These are phyloP conservation scores for Fulmarus glacialis DNA, from an alignment of 2,113 vertebrate genomes.

Conservation along the genomic window DNA sequence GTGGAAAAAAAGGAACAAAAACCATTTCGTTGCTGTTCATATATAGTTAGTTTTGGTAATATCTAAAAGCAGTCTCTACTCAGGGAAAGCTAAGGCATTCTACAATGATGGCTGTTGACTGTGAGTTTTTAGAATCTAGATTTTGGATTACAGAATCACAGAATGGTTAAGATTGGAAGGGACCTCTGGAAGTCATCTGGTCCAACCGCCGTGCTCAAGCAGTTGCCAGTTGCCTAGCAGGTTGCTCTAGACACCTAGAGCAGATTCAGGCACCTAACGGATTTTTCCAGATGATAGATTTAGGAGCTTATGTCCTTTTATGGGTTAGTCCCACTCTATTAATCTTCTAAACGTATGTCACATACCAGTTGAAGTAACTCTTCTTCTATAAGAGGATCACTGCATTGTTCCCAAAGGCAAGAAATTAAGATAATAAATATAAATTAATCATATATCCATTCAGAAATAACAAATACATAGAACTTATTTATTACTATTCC, in stretches of 20 bases:
- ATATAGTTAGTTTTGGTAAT: neutral
- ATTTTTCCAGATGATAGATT: neutral
- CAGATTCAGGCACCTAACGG: neutral
- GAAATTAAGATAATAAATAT: neutral
- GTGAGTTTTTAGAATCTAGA: neutral
- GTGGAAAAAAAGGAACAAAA: neutral
- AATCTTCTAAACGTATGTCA: neutral
- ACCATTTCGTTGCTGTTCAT: neutral
- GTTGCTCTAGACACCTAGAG: neutral
- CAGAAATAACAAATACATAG: neutral
- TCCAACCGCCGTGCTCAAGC: neutral
- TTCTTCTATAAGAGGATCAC: neutral
- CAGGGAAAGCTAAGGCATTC: neutral
- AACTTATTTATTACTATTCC: neutral
- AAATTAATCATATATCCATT: neutral
- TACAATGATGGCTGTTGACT: neutral
- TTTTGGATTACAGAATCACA: neutral
- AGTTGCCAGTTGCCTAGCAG: neutral
- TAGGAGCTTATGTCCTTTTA: neutral
- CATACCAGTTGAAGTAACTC: neutral
- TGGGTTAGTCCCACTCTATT: neutral
- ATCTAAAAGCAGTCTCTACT: neutral
- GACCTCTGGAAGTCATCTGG: neutral
- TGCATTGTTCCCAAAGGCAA: neutral
- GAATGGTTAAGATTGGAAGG: neutral